These are phyloP conservation scores for Erebia palarica DNA, from an alignment of 2,888 invertebrate genomes.

Conservation along the genomic window DNA sequence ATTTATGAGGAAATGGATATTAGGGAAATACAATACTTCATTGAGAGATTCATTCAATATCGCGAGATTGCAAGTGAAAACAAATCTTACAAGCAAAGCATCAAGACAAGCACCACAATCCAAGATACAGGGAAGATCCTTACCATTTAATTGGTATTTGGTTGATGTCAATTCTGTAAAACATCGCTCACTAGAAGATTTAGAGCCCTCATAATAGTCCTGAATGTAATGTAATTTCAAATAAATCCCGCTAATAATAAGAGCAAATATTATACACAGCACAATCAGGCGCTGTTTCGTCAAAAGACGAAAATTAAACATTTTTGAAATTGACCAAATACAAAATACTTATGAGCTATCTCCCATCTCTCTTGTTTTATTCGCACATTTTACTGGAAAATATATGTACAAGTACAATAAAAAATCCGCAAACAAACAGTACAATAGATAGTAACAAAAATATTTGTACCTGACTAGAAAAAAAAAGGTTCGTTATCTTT, in stretches of 20 bases:
- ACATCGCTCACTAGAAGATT: constrained; percentile 61
- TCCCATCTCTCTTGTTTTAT: not conserved
- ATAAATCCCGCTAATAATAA: constrained; percentile 51
- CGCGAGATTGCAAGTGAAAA: too few species aligned
- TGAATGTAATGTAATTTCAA: constrained; percentile 59
- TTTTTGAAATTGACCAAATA: constrained; percentile 5
- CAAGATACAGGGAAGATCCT: constrained; percentile 6
- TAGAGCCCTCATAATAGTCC: constrained; percentile 52
- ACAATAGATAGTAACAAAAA: too few species aligned
- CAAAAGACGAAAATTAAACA: constrained; percentile 35
- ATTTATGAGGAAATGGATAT: too few species aligned
- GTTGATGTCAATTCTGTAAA: constrained; percentile 62
- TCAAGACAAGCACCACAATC: too few species aligned
- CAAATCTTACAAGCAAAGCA: too few species aligned
- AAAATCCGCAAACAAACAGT: too few species aligned
- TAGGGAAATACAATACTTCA: too few species aligned
- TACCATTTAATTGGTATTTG: constrained; percentile 69
- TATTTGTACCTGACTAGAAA: too few species aligned
- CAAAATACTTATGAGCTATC: not conserved
- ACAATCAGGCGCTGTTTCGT: constrained; percentile 49
- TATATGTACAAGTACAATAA: not conserved
- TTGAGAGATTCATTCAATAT: too few species aligned
- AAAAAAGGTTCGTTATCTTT: too few species aligned
- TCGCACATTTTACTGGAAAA: not conserved
- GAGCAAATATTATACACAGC: constrained; percentile 47